These are phyloP conservation scores for Ammospiza caudacuta DNA, from an alignment of 2,113 vertebrate genomes.

Conservation along the genomic window DNA sequence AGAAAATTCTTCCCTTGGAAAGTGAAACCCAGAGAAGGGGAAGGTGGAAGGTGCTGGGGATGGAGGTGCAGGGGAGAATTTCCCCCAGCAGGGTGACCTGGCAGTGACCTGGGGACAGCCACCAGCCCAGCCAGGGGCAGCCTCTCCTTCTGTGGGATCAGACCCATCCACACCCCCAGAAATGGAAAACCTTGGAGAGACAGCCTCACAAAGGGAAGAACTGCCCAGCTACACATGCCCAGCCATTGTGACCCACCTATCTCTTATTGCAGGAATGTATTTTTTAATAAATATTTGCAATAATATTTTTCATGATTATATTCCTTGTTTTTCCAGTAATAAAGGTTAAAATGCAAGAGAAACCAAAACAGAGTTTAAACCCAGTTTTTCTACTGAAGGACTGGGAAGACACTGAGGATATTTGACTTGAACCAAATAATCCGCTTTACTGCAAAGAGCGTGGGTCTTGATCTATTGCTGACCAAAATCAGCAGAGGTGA, in stretches of 20 bases:
- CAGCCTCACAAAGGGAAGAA: neutral
- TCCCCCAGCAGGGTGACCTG: neutral
- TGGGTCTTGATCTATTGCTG: neutral
- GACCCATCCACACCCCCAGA: neutral
- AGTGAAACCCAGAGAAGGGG: neutral
- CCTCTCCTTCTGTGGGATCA: neutral
- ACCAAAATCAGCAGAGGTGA: neutral
- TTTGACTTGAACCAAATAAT: neutral
- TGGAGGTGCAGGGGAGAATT: neutral
- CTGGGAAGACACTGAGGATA: neutral
- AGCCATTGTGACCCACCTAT: neutral
- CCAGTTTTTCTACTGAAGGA: neutral
- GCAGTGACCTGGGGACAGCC: neutral
- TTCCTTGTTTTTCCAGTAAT: neutral
- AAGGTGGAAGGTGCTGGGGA: neutral
- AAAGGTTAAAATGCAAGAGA: neutral
- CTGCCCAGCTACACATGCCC: neutral
- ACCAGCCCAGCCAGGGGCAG: neutral
- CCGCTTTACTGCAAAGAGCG: neutral
- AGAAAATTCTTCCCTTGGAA: neutral
- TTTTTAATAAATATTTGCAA: neutral
- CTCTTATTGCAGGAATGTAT: neutral
- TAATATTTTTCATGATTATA: fast-evolving
- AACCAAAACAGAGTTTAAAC: neutral
- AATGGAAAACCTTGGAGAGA: neutral